These are phyloP conservation scores for Seira ritae DNA, from an alignment of 2,888 invertebrate species.

Conservation along the genomic window DNA sequence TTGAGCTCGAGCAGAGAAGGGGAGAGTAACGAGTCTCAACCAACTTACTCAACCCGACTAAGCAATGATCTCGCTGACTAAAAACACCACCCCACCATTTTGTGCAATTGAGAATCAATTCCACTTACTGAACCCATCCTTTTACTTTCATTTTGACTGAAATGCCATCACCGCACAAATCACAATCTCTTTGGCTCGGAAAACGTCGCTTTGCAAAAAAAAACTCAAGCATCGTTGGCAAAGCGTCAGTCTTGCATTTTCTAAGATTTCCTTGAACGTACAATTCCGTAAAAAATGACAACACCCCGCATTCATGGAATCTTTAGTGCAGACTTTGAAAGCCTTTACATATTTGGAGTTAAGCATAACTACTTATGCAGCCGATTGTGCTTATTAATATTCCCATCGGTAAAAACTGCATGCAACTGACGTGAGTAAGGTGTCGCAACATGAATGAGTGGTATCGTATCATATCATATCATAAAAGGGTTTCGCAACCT, in stretches of 20 bases:
- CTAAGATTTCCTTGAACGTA: background rate
- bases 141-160: background rate
- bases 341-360: background rate
- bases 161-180: background rate
- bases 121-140: background rate
- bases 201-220: background rate
- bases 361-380: too few species aligned
- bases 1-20: background rate
- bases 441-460: too few species aligned
- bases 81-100: background rate
- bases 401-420: too few species aligned
- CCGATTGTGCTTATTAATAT: too few species aligned
- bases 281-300: background rate
- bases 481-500: too few species aligned
- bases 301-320: background rate
- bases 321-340: background rate
- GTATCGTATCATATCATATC: too few species aligned
- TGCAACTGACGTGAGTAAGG: too few species aligned
- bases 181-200: background rate
- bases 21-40: background rate
- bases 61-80: background rate
- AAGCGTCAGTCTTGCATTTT: background rate
- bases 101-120: background rate
- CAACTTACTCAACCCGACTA: background rate
- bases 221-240: background rate